Conservation (phyloP, 2,797 vertebrate species). For the Phataginus tricuspis region DNA sequence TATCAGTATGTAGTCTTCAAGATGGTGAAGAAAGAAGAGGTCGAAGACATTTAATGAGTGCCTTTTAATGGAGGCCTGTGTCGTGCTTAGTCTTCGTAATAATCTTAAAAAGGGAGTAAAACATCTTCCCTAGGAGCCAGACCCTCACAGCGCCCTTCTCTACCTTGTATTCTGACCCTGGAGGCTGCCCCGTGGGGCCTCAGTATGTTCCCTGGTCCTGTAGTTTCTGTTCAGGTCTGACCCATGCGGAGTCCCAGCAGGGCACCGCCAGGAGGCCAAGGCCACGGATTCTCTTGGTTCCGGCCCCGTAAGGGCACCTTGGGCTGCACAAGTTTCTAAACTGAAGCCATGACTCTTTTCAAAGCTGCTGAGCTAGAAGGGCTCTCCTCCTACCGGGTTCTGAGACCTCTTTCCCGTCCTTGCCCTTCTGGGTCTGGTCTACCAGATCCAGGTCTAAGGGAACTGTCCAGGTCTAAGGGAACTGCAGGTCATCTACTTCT, state of each 20-base stretch:
- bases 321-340: not conserved
- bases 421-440: not conserved
- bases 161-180: not conserved
- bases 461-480: no score
- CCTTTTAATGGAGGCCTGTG: not conserved
- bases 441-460: not conserved
- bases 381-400: not conserved
- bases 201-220: not conserved
- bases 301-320: no score
- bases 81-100: not conserved
- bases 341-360: not conserved
- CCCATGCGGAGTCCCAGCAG: not conserved
- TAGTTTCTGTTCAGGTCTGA: not conserved
- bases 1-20: not conserved
- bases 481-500: not conserved
- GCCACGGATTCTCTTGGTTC: not conserved
- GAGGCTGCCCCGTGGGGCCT: not conserved
- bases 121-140: not conserved
- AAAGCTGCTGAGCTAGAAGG: not conserved
- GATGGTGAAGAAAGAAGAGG: not conserved
- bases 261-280: not conserved
- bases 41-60: not conserved
- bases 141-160: not conserved
- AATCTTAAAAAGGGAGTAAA: not conserved
- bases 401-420: not conserved